phyloP scores from a whole-genome alignment of 2,797 vertebrate genomes.

The Apogon hyalosoma region DNA sequence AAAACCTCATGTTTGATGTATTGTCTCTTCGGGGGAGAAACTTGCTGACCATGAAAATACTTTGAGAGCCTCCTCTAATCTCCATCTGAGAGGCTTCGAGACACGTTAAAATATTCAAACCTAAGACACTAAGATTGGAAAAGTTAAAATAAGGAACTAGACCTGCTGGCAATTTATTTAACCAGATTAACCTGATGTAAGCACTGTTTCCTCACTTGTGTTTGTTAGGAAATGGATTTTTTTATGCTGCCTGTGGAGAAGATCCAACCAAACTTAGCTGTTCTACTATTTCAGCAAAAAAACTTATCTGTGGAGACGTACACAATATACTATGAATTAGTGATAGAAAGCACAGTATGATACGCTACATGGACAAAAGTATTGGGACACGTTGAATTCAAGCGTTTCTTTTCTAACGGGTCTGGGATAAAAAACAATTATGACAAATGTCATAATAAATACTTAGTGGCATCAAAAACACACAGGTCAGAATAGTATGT shows the following conservation, averaged over 20 bases:
- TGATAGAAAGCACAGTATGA: no score
- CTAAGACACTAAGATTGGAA: background rate
- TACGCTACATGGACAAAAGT: no score
- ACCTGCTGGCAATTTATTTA: slow-evolving; percentile 9
- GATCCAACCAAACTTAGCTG: background rate
- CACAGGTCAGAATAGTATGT: no score
- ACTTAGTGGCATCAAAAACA: no score
- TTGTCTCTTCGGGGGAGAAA: slow-evolving; percentile 3
- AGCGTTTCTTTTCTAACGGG: no score
- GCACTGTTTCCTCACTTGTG: slow-evolving; percentile 17
- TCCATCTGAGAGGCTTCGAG: background rate
- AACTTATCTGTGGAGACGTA: background rate
- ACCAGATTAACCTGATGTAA: slow-evolving; percentile 32
- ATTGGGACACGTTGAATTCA: no score
- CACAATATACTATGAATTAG: background rate
- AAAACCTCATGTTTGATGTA: background rate
- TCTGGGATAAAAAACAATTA: no score
- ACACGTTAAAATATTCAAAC: background rate
- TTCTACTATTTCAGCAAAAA: background rate
- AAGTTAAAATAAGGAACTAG: background rate
- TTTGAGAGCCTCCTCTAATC: slow-evolving; percentile 20
- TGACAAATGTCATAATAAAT: no score
- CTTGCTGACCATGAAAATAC: slow-evolving; percentile 14
- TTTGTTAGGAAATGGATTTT: slow-evolving; percentile 49
- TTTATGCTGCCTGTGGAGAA: slow-evolving; percentile 20